phyloP scores from a whole-genome alignment of 2,888 invertebrate genomes.

The Ctenicera cuprea region DNA sequence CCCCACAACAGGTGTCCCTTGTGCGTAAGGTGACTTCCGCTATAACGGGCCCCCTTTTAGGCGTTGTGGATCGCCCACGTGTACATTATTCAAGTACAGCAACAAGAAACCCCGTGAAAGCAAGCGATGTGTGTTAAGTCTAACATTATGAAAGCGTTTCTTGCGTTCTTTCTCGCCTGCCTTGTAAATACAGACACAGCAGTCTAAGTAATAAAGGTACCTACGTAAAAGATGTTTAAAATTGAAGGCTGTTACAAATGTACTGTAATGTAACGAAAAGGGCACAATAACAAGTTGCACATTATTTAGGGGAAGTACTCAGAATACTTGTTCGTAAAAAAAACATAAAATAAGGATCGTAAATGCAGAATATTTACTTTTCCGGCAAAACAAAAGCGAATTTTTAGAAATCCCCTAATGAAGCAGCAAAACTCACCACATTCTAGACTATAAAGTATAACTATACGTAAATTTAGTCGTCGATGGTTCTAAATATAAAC shows the following conservation, averaged over 20 bases:
- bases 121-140: not conserved
- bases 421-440: not conserved
- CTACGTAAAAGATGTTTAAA: no score
- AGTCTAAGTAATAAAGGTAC: no score
- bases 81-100: conserved; percentile 12
- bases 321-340: no score
- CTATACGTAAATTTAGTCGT: not conserved
- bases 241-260: no score
- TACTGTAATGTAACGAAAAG: no score
- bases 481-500: conserved; percentile 18
- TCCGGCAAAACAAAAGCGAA: no score
- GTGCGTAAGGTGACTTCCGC: conserved; percentile 22
- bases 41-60: conserved; percentile 4
- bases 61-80: conserved; percentile 39
- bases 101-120: conserved; percentile 17
- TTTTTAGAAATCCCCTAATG: no score
- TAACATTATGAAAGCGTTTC: not conserved
- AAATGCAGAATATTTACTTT: no score
- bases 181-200: no score
- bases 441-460: not conserved
- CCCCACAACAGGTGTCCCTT: conserved; percentile 25
- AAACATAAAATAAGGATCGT: no score
- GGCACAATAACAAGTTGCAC: no score
- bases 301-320: no score
- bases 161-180: not conserved